Evolutionary conservation across 2,113 vertebrate species (phyloP).

Genomic region (Sylvietta virens): DNA sequence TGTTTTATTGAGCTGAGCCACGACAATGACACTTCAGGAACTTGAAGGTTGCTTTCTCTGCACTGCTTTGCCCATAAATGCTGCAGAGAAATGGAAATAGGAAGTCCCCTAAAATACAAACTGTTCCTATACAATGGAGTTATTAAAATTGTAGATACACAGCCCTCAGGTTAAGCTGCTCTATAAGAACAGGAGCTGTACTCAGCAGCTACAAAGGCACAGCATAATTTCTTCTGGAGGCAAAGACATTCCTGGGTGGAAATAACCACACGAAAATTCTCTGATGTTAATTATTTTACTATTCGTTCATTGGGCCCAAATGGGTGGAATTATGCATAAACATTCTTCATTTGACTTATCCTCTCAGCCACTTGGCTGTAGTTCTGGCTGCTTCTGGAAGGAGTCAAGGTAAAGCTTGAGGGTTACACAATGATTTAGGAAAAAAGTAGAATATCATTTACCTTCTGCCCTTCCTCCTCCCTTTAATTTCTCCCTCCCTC

Average conservation of each 20-base stretch:
- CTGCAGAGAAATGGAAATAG: background rate
- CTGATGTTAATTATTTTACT: background rate
- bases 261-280: background rate
- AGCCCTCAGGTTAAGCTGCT: slow-evolving; percentile 24
- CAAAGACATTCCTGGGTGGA: slow-evolving; percentile 15
- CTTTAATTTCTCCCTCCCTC: too few species aligned
- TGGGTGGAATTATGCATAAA: background rate
- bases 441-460: background rate
- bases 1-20: background rate
- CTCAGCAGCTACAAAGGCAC: slow-evolving; percentile 20
- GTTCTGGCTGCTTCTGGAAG: background rate
- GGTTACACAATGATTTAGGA: background rate
- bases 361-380: background rate
- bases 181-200: background rate
- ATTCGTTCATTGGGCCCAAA: background rate
- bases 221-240: background rate
- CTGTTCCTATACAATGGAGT: background rate
- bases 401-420: background rate
- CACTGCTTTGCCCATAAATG: background rate
- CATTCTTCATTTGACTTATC: background rate
- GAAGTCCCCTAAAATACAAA: background rate
- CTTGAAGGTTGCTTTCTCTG: background rate
- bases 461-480: background rate
- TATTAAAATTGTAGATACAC: slow-evolving; percentile 32
- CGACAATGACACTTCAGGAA: background rate